phyloP scores from a whole-genome alignment of 2,797 vertebrate species.

The Psittacula echo region DNA sequence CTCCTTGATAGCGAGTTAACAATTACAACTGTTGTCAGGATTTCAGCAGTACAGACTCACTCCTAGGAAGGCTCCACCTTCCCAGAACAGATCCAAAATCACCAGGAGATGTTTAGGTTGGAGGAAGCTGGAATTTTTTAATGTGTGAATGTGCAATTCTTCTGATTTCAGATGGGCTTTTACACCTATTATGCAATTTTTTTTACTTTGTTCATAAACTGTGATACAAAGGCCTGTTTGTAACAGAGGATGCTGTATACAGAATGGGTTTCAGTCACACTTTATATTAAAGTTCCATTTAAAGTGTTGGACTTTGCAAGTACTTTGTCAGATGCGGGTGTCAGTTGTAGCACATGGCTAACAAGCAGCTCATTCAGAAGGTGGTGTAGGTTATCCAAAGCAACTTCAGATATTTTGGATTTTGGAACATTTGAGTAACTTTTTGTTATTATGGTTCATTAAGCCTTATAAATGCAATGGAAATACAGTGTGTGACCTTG shows the following conservation, averaged over 20 bases:
- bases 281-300: slow-evolving; percentile 54
- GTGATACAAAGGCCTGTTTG: neutral
- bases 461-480: neutral
- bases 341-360: neutral
- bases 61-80: neutral
- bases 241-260: neutral
- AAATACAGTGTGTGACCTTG: neutral
- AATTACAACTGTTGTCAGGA: neutral
- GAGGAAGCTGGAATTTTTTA: neutral
- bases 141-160: neutral
- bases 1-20: neutral
- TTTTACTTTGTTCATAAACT: slow-evolving; percentile 36
- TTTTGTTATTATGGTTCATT: neutral
- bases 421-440: neutral
- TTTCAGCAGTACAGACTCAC: neutral
- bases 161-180: neutral
- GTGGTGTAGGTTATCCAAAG: neutral
- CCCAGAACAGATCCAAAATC: neutral
- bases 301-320: neutral
- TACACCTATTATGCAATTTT: neutral
- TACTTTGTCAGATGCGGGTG: neutral
- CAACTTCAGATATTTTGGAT: neutral
- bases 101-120: neutral
- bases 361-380: slow-evolving; percentile 28
- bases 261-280: slow-evolving; percentile 16